These are phyloP conservation scores for Busarellus nigricollis DNA, from an alignment of 2,797 vertebrate species.

Conservation along the genomic window DNA sequence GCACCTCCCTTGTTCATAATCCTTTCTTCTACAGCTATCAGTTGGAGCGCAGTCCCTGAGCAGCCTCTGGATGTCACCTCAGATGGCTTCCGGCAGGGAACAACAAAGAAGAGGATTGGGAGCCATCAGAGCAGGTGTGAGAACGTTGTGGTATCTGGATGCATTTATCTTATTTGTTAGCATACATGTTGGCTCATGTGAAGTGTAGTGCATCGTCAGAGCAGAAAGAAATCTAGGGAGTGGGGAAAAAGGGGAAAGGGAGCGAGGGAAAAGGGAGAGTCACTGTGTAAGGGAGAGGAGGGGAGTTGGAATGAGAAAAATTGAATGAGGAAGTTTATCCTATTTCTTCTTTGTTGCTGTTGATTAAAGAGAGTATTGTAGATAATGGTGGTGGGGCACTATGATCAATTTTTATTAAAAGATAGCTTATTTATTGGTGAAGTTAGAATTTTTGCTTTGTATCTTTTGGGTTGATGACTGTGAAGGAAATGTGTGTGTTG, in stretches of 20 bases:
- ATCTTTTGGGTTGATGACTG: background rate
- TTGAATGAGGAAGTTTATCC: background rate
- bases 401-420: background rate
- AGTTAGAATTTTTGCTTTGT: background rate
- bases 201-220: background rate
- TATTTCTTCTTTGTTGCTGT: background rate
- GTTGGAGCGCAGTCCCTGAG: conserved; percentile 88
- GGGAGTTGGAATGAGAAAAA: background rate
- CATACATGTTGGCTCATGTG: background rate
- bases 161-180: background rate
- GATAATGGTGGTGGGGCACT: background rate
- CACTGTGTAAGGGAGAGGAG: background rate
- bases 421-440: background rate
- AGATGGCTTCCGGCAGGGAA: conserved; percentile 91
- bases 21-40: conserved; percentile 81
- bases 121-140: conserved; percentile 85
- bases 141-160: background rate
- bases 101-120: conserved; percentile 83
- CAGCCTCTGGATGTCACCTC: conserved; percentile 91
- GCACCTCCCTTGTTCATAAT: background rate
- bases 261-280: background rate
- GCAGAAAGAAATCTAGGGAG: background rate
- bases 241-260: background rate
- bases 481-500: background rate
- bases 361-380: background rate